Evolutionary conservation across 2,888 invertebrate genomes (phyloP), one percentile per base, ranked within the genome.

Genomic region (Apamea sordens): DNA sequence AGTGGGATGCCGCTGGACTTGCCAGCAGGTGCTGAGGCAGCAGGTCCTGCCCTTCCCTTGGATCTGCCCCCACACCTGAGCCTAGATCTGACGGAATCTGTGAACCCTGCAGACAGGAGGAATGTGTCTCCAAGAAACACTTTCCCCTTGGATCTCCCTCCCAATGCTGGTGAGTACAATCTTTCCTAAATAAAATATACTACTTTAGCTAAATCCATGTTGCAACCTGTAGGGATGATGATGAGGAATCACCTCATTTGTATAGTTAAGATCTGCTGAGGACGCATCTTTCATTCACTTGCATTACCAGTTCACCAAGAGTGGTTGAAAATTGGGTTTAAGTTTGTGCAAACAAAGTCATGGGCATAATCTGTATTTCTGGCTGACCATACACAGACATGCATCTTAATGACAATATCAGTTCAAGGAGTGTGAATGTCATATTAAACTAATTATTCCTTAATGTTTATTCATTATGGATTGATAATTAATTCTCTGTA

Each of bases 11-110:
- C 96, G 0, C 84, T 96, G 88, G 96, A 96, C 87, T 86, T 97
- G 82, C 96, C 96, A 0, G 92, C 86, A 0, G 95, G 94, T 7
- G 94, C 94, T 0, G 96, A 94, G 82, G 95, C 94, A 0, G 94
- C 94, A 0, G 95, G 94, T 7, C 95, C 95, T 0, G 80, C 82
- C 18, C n/a, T 93, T 32, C 96, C 95, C 0, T 80, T 95, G 63
- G 96, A 96, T 85, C 92, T 95, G 65, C 95, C 95, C 0, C 92
- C 95, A 10, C 96, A 96, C 82, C 89, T 97, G 21, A 96, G 93
- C 79, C 88, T 97, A 80, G 97, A 97, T 86, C 93, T 97, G 73
- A 97, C 97, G 0, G 97, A 97, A 83, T 97, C 97, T 15, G 96
- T 97, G 36, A 97, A 97, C 82, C 94, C 95, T 0, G 95, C 94